These are phyloP conservation scores for Sphaerophoria rueppellii DNA, from an alignment of 2,888 invertebrate species.

Conservation along the genomic window DNA sequence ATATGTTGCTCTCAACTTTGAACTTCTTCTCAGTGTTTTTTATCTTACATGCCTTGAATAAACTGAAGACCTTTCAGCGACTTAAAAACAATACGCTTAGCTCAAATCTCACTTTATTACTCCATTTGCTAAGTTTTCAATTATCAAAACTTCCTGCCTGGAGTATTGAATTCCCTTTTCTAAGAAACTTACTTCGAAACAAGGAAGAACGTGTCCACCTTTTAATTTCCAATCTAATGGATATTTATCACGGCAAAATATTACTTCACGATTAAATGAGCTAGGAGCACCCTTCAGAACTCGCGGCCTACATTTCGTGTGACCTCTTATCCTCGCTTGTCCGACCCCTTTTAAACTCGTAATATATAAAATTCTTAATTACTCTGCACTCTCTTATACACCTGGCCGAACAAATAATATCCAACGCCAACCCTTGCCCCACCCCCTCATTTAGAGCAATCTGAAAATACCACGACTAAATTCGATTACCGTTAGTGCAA, in stretches of 20 bases:
- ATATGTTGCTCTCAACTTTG: too few species aligned
- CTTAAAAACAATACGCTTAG: too few species aligned
- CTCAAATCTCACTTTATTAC: too few species aligned
- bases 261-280: constrained; percentile 70
- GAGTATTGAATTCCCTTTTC: constrained; percentile 55
- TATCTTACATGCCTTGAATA: too few species aligned
- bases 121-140: too few species aligned
- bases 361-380: constrained; percentile 68
- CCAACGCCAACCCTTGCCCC: not conserved
- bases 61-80: too few species aligned
- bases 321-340: constrained; percentile 16
- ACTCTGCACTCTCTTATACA: constrained; percentile 56
- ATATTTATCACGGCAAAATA: constrained; percentile 69
- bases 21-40: too few species aligned
- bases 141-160: not conserved
- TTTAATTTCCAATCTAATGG: constrained; percentile 70
- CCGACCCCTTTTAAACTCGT: constrained; percentile 9
- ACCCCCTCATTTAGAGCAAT: constrained; percentile 34
- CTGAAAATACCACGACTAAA: constrained; percentile 71
- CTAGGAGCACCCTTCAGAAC: constrained; percentile 26
- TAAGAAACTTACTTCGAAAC: constrained; percentile 4
- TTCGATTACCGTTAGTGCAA: constrained; percentile 71
- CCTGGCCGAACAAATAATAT: constrained; percentile 45
- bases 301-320: constrained; percentile 45
- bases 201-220: constrained; percentile 45